Conservation (phyloP, 2,113 vertebrate species). For the Phrynosoma blainvillii region DNA sequence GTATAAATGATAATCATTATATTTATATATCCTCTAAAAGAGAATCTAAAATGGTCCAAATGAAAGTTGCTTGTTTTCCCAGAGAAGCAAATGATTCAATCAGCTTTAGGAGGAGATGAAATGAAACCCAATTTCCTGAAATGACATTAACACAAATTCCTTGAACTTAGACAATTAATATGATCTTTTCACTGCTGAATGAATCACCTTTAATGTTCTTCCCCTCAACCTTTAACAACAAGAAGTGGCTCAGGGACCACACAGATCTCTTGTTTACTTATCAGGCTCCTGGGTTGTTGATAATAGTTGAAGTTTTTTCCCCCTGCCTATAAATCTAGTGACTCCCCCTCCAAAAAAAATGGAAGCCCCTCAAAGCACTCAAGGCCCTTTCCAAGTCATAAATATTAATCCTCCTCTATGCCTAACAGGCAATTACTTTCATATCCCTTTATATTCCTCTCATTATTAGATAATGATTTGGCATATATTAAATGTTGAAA, state of each 20-base stretch:
- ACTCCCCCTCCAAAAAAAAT: slow-evolving; percentile 38
- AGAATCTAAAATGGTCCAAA: neutral
- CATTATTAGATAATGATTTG: slow-evolving; percentile 39
- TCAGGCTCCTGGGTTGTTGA: slow-evolving; percentile 38
- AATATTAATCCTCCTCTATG: slow-evolving; percentile 33
- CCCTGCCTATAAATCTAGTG: slow-evolving; percentile 27
- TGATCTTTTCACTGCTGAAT: slow-evolving; percentile 16
- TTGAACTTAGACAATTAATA: neutral
- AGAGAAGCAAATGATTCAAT: neutral
- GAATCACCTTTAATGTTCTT: slow-evolving; percentile 23
- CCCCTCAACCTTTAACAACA: slow-evolving; percentile 41
- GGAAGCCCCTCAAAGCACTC: slow-evolving; percentile 43
- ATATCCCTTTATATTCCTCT: slow-evolving; percentile 35
- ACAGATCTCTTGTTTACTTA: slow-evolving; percentile 18
- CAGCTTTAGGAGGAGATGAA: neutral
- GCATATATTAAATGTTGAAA: slow-evolving; percentile 53
- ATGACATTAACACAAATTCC: neutral
- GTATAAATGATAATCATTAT: neutral
- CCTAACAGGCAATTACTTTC: slow-evolving; percentile 45
- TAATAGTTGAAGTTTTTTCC: slow-evolving; percentile 49
- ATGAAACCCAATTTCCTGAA: slow-evolving; percentile 33
- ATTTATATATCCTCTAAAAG: neutral
- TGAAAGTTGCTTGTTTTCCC: neutral
- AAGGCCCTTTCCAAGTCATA: slow-evolving; percentile 40
- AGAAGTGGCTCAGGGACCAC: slow-evolving; percentile 36